Base-by-base conservation (phyloP, 2,888 invertebrate genomes). In the Caenorhabditis drosophilae region DNA sequence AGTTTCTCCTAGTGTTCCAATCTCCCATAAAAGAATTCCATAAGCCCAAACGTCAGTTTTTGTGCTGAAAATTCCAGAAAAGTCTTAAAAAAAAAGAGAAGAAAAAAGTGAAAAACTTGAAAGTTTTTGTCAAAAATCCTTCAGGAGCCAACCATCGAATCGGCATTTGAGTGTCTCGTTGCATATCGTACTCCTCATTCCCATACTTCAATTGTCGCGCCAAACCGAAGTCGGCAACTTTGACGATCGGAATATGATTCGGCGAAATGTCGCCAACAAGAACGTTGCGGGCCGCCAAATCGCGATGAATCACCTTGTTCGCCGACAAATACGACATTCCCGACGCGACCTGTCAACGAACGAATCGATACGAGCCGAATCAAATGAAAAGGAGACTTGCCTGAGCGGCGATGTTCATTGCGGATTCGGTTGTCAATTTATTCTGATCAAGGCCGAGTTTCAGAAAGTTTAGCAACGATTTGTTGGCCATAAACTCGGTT, bases 41-140 rank as follows among this genome's bases (percentile, higher is more conserved):
- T 55, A 66, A n/a, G 66, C 59, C 66, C 66, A 60, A 12, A 66
- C 66, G 35, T 66, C 66, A 1, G 55, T 66, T 55, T 52, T 59
- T 12, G 55, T 44, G 25, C 66, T 66, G 52, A 25, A 60, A 66
- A 27, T 16, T 18, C 27, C 7, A 4, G 7, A 35, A 45, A 16
- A 27, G 6, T 15, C 9, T 27, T 27, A 20, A 23, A 16, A 23
- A 16, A 22, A 20, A 18, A 44, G 20, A 44, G 4, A 44, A 6
- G 22, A 18, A 16, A 44, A 44, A 40, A 40, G 40, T n/a, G 16
- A 16, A 36, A 31, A 22, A 66, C 64, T 56, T 59, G 47, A 66
- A 66, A 23, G 34, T 56, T 23, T 46, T 31, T 12, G 49, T 42
- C 12, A 44, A 34, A 23, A 40, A 56, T 0, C 35, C 36, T 48